A percentile compares a stretch with the other conserved stretches of the same genome.
These are phyloP conservation scores for Salarias fasciatus DNA, from an alignment of 2,797 vertebrate species.

Conservation along the genomic window DNA sequence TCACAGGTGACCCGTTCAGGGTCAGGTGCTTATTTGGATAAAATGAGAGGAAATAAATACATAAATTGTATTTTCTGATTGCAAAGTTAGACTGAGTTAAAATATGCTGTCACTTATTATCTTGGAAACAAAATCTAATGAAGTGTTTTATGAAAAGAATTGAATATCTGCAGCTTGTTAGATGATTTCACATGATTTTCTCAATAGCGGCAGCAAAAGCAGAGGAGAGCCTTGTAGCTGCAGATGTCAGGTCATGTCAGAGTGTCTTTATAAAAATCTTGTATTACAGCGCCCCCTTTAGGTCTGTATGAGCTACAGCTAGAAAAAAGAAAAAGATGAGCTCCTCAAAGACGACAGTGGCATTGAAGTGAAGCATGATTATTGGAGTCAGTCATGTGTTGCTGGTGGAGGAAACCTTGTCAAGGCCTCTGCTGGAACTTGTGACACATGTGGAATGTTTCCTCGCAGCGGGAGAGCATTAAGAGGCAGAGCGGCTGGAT, in stretches of 20 bases:
- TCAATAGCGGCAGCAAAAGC: neutral
- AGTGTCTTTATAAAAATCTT: slow-evolving; percentile 1
- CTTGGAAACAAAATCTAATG: too few species aligned
- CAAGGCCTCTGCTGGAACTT: slow-evolving; percentile 6
- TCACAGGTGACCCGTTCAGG: too few species aligned
- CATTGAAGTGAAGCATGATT: slow-evolving; percentile 16
- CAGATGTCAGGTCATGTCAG: slow-evolving; percentile 7
- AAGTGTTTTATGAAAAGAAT: too few species aligned
- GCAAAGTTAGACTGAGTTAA: too few species aligned
- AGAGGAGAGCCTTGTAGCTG: slow-evolving; percentile 10
- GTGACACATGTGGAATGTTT: slow-evolving; percentile 12
- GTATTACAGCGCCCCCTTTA: slow-evolving; percentile 68
- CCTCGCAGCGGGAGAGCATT: neutral
- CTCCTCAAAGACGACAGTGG: neutral
- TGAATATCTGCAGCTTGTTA: neutral
- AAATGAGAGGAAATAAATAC: too few species aligned
- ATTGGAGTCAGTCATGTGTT: slow-evolving; percentile 20
- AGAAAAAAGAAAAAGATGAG: neutral
- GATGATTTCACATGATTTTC: slow-evolving; percentile 8
- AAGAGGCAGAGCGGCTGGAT: slow-evolving; percentile 6
- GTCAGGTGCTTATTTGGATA: too few species aligned
- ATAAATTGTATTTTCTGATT: too few species aligned
- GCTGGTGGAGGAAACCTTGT: neutral
- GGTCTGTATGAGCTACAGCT: slow-evolving; percentile 18
- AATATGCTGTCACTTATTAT: too few species aligned